phyloP scores from a whole-genome alignment of 2,113 vertebrate genomes.

The Acrocephalus arundinaceus region DNA sequence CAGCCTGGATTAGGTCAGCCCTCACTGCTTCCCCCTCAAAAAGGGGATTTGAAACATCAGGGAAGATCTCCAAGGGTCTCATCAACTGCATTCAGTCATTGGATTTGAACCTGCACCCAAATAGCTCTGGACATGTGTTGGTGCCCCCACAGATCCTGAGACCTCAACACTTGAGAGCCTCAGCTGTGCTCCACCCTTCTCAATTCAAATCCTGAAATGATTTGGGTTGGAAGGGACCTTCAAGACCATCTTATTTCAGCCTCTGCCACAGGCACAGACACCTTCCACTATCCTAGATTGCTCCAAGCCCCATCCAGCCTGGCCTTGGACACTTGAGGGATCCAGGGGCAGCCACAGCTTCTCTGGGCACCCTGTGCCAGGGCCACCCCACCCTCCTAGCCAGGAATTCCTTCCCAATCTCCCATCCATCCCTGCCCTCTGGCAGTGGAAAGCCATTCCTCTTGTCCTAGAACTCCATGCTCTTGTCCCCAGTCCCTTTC shows the following conservation, averaged over 20 bases:
- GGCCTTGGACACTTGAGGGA: accelerated
- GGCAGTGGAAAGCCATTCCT: not conserved
- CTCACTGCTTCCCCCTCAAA: not conserved
- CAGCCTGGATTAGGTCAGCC: not conserved
- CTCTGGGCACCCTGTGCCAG: not conserved
- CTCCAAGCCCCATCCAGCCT: accelerated
- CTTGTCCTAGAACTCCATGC: accelerated
- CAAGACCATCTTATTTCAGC: accelerated
- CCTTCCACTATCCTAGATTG: accelerated
- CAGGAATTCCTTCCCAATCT: not conserved
- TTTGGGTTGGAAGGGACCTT: not conserved
- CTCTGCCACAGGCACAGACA: not conserved
- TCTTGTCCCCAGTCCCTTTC: not conserved
- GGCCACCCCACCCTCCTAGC: accelerated
- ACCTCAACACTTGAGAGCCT: not conserved
- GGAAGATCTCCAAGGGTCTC: not conserved
- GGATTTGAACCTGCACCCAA: not conserved
- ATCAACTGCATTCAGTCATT: not conserved
- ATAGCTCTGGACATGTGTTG: not conserved
- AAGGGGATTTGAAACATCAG: no score
- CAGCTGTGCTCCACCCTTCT: not conserved
- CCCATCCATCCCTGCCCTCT: not conserved
- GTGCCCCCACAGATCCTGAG: not conserved
- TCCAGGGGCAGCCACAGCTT: not conserved
- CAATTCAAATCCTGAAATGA: not conserved